Base-by-base conservation (phyloP, 2,888 invertebrate genomes). In the Plagodis dolabraria region DNA sequence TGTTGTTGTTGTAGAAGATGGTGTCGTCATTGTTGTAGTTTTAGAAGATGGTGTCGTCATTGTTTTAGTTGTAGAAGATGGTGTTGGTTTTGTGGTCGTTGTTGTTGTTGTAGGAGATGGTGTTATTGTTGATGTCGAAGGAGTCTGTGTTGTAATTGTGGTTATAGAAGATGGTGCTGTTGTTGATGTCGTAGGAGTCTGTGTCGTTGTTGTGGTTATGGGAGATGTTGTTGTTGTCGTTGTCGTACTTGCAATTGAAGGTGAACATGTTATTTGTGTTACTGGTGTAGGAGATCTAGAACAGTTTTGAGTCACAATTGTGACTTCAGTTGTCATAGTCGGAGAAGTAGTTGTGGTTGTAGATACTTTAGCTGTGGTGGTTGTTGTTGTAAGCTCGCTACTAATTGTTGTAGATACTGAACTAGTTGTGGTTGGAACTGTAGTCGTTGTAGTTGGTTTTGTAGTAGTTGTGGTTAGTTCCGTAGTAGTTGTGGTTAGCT, bases 341-440 rank as follows among this genome's bases (percentile, higher is more conserved):
- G 42, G 9, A n/a, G 42, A 9, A 22, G 60, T 46, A 5, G 55
- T 50, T 10, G 58, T 62, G 6, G 51, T 58, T 9, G 58, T 54
- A n/a, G 64, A 45, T 8, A 49, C 66, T 54, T 60, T 68, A 46
- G 59, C 53, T 54, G 61, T 68, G 46, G 59, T 54, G n/a, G 57
- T 55, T 2, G 45, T 46, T 22, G 57, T 56, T 6, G 59, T 57
- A n/a, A 54, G 48, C 11, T 47, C 33, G 4, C 49, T 49, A 5
- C 38, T 49, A 10, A 12, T 51, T 7, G 50, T 38, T 44, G 59
- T 61, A 22, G 49, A 42, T 47, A 54, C 33, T 33, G 33, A 38
- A 12, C 35, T 35, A 34, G 44, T 46, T 33, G 47, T 66, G 0
- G 53, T 50, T 5, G 47, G 43, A 6, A 47, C 35, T 34, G 42